A percentile compares a stretch with the other conserved stretches of the same genome.
phyloP scores from a whole-genome alignment of 2,797 vertebrate species.

The Propithecus deckenii region DNA sequence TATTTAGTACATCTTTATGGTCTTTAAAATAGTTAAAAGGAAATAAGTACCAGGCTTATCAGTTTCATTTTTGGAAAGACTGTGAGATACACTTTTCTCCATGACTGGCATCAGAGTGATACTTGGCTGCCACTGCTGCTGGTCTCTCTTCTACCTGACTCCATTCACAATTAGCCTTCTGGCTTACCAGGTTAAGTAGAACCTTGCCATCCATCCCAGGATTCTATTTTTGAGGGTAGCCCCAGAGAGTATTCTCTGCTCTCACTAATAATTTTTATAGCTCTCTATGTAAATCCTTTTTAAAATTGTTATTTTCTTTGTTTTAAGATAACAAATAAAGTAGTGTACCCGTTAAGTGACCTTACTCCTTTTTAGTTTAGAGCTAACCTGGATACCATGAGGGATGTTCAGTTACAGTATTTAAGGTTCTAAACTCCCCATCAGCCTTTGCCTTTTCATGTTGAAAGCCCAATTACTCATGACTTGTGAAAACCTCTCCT shows the following conservation, averaged over 20 bases:
- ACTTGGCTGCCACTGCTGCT: neutral
- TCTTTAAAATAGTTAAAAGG: conserved; percentile 40
- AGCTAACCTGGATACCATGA: conserved; percentile 1
- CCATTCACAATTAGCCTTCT: neutral
- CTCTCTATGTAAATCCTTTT: conserved; percentile 5
- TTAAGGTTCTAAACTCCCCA: neutral
- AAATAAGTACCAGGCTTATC: neutral
- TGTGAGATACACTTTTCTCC: neutral
- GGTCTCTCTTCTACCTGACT: neutral
- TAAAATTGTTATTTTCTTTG: neutral
- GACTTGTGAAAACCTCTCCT: conserved; percentile 31
- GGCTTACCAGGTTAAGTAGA: neutral
- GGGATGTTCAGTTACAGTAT: neutral
- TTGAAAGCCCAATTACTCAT: neutral
- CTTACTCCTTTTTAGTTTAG: conserved; percentile 29
- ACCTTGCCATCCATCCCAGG: neutral
- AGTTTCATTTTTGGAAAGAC: conserved; percentile 8
- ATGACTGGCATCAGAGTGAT: neutral
- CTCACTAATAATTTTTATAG: neutral
- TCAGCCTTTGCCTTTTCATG: conserved; percentile 20
- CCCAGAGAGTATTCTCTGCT: neutral
- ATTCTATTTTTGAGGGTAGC: conserved; percentile 36
- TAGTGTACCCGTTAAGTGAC: neutral
- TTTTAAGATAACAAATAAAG: neutral
- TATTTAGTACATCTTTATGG: neutral